phyloP scores from a whole-genome alignment of 2,113 vertebrate species.

The Pseudorasbora parva region DNA sequence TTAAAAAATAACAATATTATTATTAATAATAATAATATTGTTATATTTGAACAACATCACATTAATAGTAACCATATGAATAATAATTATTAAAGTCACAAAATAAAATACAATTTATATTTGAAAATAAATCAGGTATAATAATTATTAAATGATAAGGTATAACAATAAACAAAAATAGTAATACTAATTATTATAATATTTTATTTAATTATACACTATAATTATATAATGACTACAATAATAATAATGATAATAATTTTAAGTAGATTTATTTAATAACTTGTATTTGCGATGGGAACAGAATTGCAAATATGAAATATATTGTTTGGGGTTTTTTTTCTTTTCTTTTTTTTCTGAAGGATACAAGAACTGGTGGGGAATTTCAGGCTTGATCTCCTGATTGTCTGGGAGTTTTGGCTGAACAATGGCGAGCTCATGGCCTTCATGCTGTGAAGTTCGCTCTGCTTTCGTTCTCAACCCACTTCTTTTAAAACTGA shows the following conservation, averaged over 20 bases:
- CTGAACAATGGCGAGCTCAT: slow-evolving; percentile 48
- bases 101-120: background rate
- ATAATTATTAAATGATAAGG: no score
- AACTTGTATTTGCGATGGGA: background rate
- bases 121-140: background rate
- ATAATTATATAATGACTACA: background rate
- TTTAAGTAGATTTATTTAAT: background rate
- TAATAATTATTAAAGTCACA: background rate
- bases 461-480: slow-evolving; percentile 62
- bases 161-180: no score
- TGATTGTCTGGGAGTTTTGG: slow-evolving; percentile 48
- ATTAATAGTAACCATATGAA: background rate
- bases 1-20: background rate
- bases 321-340: no score
- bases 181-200: no score
- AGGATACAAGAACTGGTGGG: background rate
- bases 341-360: no score
- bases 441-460: slow-evolving; percentile 61
- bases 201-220: no score
- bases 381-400: slow-evolving; percentile 42
- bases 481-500: slow-evolving; percentile 53
- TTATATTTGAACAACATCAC: background rate
- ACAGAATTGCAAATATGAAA: background rate
- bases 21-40: background rate
- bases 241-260: background rate